Evolutionary conservation across 2,888 invertebrate species (phyloP), one percentile per base, ranked within the genome.

Genomic region (Eupithecia abbreviata): DNA sequence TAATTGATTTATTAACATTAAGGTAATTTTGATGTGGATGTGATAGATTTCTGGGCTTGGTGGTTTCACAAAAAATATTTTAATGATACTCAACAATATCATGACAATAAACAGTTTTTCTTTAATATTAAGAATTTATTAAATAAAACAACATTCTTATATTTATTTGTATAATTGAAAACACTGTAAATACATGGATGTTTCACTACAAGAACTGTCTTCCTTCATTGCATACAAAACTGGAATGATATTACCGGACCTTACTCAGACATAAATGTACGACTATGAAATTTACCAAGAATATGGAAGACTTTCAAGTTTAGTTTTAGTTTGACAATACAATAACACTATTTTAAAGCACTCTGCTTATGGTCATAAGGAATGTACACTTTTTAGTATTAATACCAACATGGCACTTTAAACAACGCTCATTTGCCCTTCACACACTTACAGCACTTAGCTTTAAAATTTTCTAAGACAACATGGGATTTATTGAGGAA

Each of bases 81-180:
- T 30, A 18, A 30, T 9, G 2, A 6, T 9, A 9, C 30, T 62
- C 2, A 18, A 58, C 62, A n/a, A 58, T 18, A 58, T 9, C 18
- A 58, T n/a, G 18, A n/a, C 18, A 9, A 18, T 58, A 5, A 65
- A 41, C 13, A 13, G 15, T 66, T 5, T 66, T 15, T 15, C 6
- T 10, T 45, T 15, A 45, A 1, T 30, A 30, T 45, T 69, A 3
- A 49, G 47, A 10, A 10, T 47, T 47, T n/a, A 45, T 45, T 12
- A 84, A 89, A 87, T 87, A 88, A 88, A 87, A 88, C 84, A 84
- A 73, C 62, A 77, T 71, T 80, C 78, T 77, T 73, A 81, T 81
- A 85, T 85, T 83, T 85, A 87, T 87, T 88, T 84, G 85, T 91
- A 90, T 91, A 90, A 87, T 90, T 88, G 85, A 84, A 87, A 88